A percentile compares a stretch with the other conserved stretches of the same genome.
Evolutionary conservation across 2,113 vertebrate species (phyloP).

Genomic region (Hippolais icterina): DNA sequence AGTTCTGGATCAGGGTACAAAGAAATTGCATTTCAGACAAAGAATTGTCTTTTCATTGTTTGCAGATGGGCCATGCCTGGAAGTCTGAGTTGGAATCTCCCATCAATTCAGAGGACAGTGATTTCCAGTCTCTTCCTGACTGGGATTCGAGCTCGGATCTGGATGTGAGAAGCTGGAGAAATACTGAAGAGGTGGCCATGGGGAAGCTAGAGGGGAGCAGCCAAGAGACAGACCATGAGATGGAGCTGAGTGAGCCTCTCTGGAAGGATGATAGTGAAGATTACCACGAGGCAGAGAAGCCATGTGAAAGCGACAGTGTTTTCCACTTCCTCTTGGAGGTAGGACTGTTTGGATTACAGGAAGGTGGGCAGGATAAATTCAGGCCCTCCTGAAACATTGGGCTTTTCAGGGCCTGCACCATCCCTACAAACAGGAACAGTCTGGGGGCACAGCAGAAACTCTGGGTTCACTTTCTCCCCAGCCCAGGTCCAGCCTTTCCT

Average conservation of each 20-base stretch:
- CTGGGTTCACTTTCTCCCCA: not conserved
- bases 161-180: constrained; percentile 65
- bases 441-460: not conserved
- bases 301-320: not conserved
- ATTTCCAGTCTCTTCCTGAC: constrained; percentile 64
- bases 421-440: not conserved
- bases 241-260: constrained; percentile 38
- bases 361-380: not conserved
- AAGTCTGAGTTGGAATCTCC: constrained; percentile 39
- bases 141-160: constrained; percentile 69
- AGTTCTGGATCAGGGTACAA: not conserved
- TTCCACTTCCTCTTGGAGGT: constrained; percentile 73
- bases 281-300: constrained; percentile 21
- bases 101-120: constrained; percentile 65
- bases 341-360: not conserved
- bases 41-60: constrained; percentile 13
- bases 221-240: not conserved
- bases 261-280: constrained; percentile 42
- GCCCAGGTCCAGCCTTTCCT: not conserved
- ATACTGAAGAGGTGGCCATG: constrained; percentile 37
- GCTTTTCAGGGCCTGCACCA: not conserved
- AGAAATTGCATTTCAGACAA: not conserved
- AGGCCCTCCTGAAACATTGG: not conserved
- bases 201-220: constrained; percentile 64
- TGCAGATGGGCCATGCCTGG: constrained; percentile 66